These are phyloP conservation scores for Kryphioiulus occultus DNA, from an alignment of 2,888 invertebrate species.

Conservation along the genomic window DNA sequence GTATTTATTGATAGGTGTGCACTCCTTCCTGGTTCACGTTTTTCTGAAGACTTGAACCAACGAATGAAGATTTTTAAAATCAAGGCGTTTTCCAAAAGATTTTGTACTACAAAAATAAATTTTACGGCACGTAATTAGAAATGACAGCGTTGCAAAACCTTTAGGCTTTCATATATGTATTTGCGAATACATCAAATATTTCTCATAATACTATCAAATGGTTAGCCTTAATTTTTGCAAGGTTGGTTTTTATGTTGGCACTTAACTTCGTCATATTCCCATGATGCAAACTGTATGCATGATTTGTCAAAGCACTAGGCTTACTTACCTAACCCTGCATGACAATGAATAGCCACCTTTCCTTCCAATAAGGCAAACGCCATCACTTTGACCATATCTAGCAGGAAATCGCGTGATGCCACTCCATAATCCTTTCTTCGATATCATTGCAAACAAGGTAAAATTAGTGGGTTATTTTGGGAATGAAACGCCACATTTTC, in stretches of 20 bases:
- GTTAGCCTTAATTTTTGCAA: too few relatives aligned
- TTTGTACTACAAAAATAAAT: too few relatives aligned
- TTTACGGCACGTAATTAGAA: too few relatives aligned
- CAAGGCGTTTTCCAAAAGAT: too few relatives aligned
- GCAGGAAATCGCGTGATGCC: constrained; percentile 75
- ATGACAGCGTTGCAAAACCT: too few relatives aligned
- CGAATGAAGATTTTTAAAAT: not conserved
- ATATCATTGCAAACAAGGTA: constrained; percentile 45
- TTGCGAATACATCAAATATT: too few relatives aligned
- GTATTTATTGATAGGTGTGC: not conserved
- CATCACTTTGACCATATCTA: constrained; percentile 90
- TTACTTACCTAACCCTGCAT: constrained; percentile 70
- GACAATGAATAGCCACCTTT: constrained; percentile 85
- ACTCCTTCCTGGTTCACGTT: not conserved
- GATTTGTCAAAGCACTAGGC: not conserved
- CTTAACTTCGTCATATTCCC: not conserved
- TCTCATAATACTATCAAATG: too few relatives aligned
- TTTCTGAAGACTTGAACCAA: not conserved
- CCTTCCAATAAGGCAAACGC: constrained; percentile 84
- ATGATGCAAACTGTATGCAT: not conserved
- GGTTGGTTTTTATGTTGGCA: too few relatives aligned
- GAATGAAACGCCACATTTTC: not conserved
- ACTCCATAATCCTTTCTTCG: constrained; percentile 82
- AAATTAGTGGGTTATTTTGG: not conserved
- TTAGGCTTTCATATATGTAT: too few relatives aligned